A percentile compares a stretch with the other conserved stretches of the same genome.
Conservation (phyloP, 2,888 invertebrate genomes). For the Cyclophora albipunctata region DNA sequence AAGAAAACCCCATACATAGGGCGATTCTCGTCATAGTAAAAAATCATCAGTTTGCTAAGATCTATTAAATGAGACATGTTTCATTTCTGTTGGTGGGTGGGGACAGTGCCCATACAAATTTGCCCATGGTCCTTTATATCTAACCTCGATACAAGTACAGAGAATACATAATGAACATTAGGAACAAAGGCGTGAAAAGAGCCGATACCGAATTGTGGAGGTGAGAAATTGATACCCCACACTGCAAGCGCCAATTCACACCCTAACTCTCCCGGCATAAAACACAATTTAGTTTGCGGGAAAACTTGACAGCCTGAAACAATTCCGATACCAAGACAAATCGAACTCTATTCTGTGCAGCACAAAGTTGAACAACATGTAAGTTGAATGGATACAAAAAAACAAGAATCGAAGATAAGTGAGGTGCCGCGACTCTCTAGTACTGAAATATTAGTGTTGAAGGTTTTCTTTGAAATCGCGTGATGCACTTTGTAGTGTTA, state of each 20-base stretch:
- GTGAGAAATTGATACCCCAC: constrained; percentile 49
- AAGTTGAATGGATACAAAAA: constrained; percentile 17
- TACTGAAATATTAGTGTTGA: constrained; percentile 61
- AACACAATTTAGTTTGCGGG: constrained; percentile 25
- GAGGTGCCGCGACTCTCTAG: constrained; percentile 43
- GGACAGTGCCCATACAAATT: too few relatives aligned
- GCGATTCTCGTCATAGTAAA: too few relatives aligned
- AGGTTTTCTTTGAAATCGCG: constrained; percentile 49
- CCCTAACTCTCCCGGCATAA: constrained; percentile 23
- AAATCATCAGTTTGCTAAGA: too few relatives aligned
- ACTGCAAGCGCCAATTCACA: constrained; percentile 18
- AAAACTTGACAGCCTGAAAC: constrained; percentile 32
- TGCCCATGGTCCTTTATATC: too few relatives aligned
- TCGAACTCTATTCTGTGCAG: constrained; percentile 19
- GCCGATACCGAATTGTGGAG: constrained; percentile 58
- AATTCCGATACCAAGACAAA: constrained; percentile 19
- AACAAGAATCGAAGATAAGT: constrained; percentile 57
- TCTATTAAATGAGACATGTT: too few relatives aligned
- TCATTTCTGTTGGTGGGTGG: too few relatives aligned
- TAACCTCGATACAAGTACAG: constrained; percentile 59
- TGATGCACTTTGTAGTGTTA: constrained; percentile 39
- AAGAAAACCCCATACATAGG: too few relatives aligned
- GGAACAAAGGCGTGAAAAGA: constrained; percentile 65
- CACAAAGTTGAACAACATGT: constrained; percentile 17
- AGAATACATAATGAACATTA: constrained; percentile 71